Conservation (phyloP, 1,140 invertebrate species). For the Atta cephalotes region DNA sequence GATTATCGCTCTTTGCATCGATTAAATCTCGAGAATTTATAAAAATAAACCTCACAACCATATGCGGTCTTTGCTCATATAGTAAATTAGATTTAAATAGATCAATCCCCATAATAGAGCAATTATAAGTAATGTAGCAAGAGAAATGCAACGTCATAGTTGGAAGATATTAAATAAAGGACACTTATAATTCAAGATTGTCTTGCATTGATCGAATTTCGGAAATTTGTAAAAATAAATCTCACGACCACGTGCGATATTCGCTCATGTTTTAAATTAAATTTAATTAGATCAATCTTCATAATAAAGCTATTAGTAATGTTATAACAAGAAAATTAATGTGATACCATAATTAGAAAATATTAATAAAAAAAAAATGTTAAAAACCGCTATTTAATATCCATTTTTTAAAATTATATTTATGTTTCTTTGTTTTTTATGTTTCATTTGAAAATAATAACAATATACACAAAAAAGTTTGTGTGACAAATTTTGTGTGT, state of each 20-base stretch:
- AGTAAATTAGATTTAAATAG: constrained; percentile 10
- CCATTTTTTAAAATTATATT: neutral
- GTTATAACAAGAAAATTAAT: neutral
- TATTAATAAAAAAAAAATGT: neutral
- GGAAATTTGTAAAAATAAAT: constrained; percentile 62
- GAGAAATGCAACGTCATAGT: neutral
- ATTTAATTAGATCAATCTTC: constrained; percentile 24
- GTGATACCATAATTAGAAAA: neutral
- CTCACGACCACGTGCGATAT: neutral
- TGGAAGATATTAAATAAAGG: neutral
- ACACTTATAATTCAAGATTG: constrained; percentile 29
- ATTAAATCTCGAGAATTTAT: constrained; percentile 52
- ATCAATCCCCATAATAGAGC: constrained; percentile 14
- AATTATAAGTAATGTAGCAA: neutral
- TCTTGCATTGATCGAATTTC: constrained; percentile 29
- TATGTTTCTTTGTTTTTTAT: neutral
- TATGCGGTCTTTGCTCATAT: neutral
- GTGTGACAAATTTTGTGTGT: too few species aligned
- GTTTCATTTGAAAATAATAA: neutral
- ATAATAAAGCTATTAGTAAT: neutral
- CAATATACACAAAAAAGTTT: too few species aligned
- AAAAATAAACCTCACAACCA: constrained; percentile 41
- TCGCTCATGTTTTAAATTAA: neutral
- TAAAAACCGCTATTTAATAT: neutral
- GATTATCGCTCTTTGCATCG: constrained; percentile 30